Evolutionary conservation across 2,113 vertebrate species (phyloP).

Genomic region (Lonchura striata): DNA sequence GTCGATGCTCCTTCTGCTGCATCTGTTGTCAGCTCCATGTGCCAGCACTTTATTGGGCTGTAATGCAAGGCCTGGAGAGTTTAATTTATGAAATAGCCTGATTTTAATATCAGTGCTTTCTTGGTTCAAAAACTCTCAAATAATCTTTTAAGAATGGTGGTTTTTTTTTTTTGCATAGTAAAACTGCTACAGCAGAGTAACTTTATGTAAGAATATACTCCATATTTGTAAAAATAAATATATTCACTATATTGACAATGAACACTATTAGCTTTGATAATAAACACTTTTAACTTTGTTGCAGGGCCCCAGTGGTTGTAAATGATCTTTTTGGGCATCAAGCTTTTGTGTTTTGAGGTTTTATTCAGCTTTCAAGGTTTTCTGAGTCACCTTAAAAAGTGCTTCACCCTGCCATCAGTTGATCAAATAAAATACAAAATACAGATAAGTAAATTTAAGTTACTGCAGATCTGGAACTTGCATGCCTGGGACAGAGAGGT

Average conservation of each 20-base stretch:
- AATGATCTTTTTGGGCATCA: neutral
- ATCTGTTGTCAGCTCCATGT: neutral
- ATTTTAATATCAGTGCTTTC: neutral
- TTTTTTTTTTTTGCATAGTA: neutral
- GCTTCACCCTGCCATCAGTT: neutral
- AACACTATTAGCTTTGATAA: neutral
- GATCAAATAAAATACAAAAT: neutral
- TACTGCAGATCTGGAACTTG: neutral
- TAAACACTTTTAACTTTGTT: neutral
- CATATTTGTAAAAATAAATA: neutral
- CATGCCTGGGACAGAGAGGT: neutral
- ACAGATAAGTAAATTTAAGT: neutral
- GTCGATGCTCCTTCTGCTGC: neutral
- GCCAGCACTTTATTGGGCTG: neutral
- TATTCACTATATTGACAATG: neutral
- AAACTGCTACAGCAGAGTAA: neutral
- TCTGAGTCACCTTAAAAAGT: neutral
- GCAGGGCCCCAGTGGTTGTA: neutral
- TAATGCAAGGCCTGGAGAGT: neutral
- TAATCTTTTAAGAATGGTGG: fast-evolving
- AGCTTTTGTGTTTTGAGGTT: neutral
- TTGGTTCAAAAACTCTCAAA: neutral
- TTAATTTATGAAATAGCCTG: neutral
- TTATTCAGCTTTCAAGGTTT: neutral
- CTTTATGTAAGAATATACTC: neutral